Evolutionary conservation across 2,113 vertebrate species (phyloP).

Genomic region (Stomatorhinus ivindoensis): DNA sequence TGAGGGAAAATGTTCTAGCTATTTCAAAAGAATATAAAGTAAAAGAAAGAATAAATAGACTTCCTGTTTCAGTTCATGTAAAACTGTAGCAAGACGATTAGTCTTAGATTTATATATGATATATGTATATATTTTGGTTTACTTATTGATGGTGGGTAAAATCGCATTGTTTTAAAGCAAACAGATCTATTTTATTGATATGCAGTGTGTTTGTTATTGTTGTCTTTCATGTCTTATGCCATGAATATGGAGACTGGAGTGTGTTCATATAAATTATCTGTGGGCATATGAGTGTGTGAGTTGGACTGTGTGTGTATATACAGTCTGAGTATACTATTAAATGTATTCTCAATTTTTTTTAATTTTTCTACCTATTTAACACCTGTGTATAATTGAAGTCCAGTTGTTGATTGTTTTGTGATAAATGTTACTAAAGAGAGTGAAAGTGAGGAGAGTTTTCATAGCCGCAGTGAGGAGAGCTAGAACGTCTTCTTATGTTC

Average conservation of each 20-base stretch:
- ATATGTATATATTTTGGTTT: constrained; percentile 33
- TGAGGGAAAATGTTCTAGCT: constrained; percentile 14
- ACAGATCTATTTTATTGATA: constrained; percentile 30
- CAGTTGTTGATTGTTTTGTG: constrained; percentile 39
- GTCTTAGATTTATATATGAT: constrained; percentile 35
- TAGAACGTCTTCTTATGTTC: background rate
- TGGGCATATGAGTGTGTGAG: constrained; percentile 27
- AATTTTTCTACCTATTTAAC: constrained; percentile 27
- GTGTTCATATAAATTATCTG: constrained; percentile 22
- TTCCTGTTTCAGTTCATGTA: constrained; percentile 16
- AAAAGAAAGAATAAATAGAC: constrained; percentile 6
- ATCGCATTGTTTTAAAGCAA: constrained; percentile 31
- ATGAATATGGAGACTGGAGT: constrained; percentile 25
- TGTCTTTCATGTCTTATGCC: constrained; percentile 28
- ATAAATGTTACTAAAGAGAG: constrained; percentile 24
- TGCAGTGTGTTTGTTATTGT: constrained; percentile 25
- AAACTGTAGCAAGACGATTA: constrained; percentile 28
- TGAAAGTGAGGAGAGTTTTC: constrained; percentile 3
- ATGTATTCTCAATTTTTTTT: constrained; percentile 35
- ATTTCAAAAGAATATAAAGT: constrained; percentile 12
- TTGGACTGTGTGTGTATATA: background rate
- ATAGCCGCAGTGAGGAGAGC: background rate
- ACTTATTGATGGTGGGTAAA: constrained; percentile 36
- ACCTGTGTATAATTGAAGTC: constrained; percentile 31
- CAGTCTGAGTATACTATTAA: constrained; percentile 36